Conservation (phyloP, 2,888 invertebrate species). For the Temnothorax rugatulus region DNA sequence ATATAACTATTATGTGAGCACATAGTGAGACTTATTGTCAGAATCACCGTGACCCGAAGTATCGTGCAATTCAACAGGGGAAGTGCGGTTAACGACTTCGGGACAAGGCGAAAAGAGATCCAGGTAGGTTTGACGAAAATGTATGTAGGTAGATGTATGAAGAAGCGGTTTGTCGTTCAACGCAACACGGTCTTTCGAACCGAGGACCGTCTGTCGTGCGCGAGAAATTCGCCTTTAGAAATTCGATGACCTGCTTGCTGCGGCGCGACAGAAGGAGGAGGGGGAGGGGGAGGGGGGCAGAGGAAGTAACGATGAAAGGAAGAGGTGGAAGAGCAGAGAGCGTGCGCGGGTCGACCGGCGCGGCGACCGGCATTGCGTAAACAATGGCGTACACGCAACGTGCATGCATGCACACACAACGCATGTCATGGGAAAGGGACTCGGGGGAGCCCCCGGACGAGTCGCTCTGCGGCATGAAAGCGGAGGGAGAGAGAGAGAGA, state of each 20-base stretch:
- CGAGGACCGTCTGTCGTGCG: conserved; percentile 23
- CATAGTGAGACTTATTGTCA: neutral
- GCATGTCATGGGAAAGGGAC: conserved; percentile 74
- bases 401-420: conserved; percentile 75
- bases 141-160: neutral
- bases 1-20: neutral
- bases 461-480: neutral
- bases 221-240: conserved; percentile 53
- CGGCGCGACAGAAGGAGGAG: conserved; percentile 20
- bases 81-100: conserved; percentile 30
- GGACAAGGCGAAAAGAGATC: neutral
- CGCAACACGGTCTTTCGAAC: conserved; percentile 27
- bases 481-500: neutral
- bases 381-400: conserved; percentile 84
- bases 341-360: conserved; percentile 67
- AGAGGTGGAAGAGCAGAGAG: conserved; percentile 58
- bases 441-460: conserved; percentile 16
- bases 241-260: conserved; percentile 58
- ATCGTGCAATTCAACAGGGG: neutral
- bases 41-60: conserved; percentile 1
- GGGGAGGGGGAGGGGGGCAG: conserved; percentile 41
- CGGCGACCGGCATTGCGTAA: conserved; percentile 83
- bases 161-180: conserved; percentile 24
- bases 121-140: conserved; percentile 2
- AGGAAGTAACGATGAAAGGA: conserved; percentile 54